These are phyloP conservation scores for Synanthedon myopaeformis DNA, from an alignment of 2,888 invertebrate genomes.

Conservation along the genomic window DNA sequence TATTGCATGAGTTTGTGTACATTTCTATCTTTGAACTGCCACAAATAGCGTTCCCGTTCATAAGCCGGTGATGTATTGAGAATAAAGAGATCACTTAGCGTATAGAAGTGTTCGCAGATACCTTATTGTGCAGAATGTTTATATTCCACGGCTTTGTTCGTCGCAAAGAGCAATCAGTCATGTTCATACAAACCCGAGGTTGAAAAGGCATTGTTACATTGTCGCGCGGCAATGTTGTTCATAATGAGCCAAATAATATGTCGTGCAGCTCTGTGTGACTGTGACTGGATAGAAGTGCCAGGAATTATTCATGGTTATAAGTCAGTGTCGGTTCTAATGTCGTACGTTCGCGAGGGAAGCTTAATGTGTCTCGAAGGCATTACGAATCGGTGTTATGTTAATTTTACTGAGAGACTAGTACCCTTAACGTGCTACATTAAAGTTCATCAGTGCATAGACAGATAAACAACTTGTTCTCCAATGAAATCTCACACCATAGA, in stretches of 20 bases:
- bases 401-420: neutral
- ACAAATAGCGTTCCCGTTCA: slow-evolving; percentile 3
- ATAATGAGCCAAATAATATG: slow-evolving; percentile 27
- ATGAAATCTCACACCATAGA: no score
- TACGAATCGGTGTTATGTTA: neutral
- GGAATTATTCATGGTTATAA: slow-evolving; percentile 42
- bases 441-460: no score
- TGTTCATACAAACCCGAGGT: slow-evolving; percentile 52
- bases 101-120: neutral
- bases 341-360: slow-evolving; percentile 13
- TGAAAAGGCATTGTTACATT: slow-evolving; percentile 47
- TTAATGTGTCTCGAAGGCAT: neutral
- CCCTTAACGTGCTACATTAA: no score
- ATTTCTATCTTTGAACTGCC: slow-evolving; percentile 8
- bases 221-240: slow-evolving; percentile 25
- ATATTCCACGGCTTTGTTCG: slow-evolving; percentile 49
- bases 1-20: slow-evolving; percentile 7
- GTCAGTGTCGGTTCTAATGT: slow-evolving; percentile 35
- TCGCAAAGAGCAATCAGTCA: slow-evolving; percentile 58
- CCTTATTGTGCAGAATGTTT: slow-evolving; percentile 45
- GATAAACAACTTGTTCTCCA: no score
- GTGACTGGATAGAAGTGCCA: slow-evolving; percentile 34
- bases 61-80: neutral
- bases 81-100: neutral
- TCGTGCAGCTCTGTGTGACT: slow-evolving; percentile 28